phyloP scores from a whole-genome alignment of 2,113 vertebrate genomes.

The Tupaia tana region DNA sequence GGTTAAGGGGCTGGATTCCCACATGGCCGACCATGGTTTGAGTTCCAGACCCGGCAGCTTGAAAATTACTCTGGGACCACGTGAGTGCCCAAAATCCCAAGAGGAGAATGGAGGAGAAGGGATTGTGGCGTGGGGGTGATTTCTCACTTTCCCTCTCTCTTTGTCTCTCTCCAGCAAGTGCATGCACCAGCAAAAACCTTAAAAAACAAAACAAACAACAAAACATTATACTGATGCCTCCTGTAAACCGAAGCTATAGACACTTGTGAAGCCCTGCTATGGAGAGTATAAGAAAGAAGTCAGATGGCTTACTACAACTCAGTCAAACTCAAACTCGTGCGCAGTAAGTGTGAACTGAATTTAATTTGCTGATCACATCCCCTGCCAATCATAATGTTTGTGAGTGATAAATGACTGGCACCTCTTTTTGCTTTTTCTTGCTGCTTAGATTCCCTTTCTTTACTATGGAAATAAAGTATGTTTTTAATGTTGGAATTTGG shows the following conservation, averaged over 20 bases:
- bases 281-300: neutral
- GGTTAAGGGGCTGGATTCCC: too few species aligned
- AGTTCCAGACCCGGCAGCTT: too few species aligned
- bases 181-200: too few species aligned
- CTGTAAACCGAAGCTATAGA: neutral
- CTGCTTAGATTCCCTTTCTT: neutral
- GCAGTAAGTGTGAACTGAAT: neutral
- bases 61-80: too few species aligned
- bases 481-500: neutral
- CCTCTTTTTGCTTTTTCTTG: neutral
- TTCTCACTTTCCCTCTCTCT: too few species aligned
- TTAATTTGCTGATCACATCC: neutral
- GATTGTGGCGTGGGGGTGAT: too few species aligned
- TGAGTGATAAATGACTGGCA: neutral
- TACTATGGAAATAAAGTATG: slow-evolving; percentile 33
- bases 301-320: neutral
- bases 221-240: neutral
- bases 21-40: too few species aligned
- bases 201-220: too few species aligned
- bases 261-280: neutral
- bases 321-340: neutral
- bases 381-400: neutral
- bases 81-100: too few species aligned
- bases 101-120: too few species aligned
- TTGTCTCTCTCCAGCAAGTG: too few species aligned